These are phyloP conservation scores for Lepidurus apus DNA, from an alignment of 1,140 invertebrate genomes.

Conservation along the genomic window DNA sequence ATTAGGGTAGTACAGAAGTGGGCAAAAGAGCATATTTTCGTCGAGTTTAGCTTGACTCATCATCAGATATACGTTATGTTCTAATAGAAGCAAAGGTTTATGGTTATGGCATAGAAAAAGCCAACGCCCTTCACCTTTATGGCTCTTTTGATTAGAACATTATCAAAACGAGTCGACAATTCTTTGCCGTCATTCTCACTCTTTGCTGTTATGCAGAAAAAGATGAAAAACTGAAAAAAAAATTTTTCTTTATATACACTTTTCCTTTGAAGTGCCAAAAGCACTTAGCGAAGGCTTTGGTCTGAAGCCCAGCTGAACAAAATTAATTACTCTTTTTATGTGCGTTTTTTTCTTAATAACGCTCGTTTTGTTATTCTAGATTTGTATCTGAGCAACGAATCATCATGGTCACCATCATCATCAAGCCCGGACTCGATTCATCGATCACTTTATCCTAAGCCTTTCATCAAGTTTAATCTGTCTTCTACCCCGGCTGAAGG, in stretches of 20 bases:
- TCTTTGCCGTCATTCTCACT: not conserved
- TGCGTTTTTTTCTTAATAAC: not conserved
- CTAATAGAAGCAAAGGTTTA: not conserved
- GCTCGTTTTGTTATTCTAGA: not conserved
- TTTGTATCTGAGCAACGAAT: conserved; percentile 22
- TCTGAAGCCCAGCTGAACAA: not conserved
- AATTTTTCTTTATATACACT: not conserved
- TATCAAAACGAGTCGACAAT: not conserved
- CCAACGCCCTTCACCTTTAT: not conserved
- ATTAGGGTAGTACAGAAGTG: too few relatives aligned
- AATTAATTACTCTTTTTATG: not conserved
- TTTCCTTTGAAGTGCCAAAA: not conserved
- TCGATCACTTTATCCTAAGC: conserved; percentile 1
- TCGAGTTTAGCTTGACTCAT: not conserved
- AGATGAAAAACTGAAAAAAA: not conserved
- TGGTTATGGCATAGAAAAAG: not conserved
- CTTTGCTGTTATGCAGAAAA: not conserved
- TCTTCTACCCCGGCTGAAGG: not conserved
- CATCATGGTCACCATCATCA: not conserved
- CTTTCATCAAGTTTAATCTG: conserved; percentile 2
- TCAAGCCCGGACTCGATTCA: conserved; percentile 5
- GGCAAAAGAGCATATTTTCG: not conserved
- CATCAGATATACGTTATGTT: not conserved
- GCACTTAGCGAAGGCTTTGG: not conserved
- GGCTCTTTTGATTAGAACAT: not conserved